A percentile compares a stretch with the other conserved stretches of the same genome.
These are phyloP conservation scores for Oasisia sp. DNA, from an alignment of 2,888 invertebrate species.

Conservation along the genomic window DNA sequence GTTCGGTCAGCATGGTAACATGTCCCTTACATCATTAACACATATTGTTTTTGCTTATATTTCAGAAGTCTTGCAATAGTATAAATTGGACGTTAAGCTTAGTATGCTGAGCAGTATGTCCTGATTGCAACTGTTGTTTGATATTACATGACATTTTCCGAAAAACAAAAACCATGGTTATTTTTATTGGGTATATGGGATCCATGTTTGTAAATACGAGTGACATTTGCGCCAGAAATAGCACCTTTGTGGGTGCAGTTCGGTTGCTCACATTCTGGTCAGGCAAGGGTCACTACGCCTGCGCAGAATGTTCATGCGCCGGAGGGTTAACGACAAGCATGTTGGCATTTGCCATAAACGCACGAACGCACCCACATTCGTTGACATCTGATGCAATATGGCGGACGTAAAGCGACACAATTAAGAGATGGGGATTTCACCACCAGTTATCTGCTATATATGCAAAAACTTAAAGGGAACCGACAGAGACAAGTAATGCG, in stretches of 20 bases:
- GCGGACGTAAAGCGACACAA: slow-evolving; percentile 36
- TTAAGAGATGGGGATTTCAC: not conserved
- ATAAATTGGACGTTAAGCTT: not conserved
- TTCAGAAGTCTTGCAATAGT: not conserved
- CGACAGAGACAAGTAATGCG: not conserved
- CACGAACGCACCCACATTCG: not conserved
- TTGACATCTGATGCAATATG: slow-evolving; percentile 43
- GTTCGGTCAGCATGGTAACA: not conserved
- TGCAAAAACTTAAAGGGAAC: not conserved
- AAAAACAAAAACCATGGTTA: not conserved
- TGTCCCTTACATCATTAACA: not conserved
- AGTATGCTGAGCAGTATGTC: not conserved
- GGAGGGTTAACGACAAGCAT: not conserved
- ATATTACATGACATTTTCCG: not conserved
- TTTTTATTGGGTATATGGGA: not conserved
- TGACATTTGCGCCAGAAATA: not conserved
- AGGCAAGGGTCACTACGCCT: not conserved
- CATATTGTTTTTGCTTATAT: not conserved
- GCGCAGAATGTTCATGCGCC: slow-evolving; percentile 17
- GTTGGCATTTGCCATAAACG: not conserved
- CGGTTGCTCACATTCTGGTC: slow-evolving; percentile 6
- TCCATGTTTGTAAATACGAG: slow-evolving; percentile 13
- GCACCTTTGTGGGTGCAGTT: not conserved
- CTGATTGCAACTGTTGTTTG: not conserved
- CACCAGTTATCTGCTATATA: not conserved